phyloP scores from a whole-genome alignment of 2,888 invertebrate species.

The Diabrotica balteata region DNA sequence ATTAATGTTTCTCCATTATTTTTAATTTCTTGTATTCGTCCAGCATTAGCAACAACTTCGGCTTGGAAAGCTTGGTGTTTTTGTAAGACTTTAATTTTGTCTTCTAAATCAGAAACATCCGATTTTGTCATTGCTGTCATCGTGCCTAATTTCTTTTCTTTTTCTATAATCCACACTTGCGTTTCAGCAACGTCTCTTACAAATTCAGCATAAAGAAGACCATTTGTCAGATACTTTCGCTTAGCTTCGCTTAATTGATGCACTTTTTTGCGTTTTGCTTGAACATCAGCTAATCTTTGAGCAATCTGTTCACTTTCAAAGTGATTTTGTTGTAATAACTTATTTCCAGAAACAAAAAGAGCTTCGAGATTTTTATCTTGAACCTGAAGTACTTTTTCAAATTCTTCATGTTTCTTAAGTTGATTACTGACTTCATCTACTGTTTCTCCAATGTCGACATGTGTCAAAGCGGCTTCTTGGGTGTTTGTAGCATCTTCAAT shows the following conservation, averaged over 20 bases:
- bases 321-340: slow-evolving; percentile 88
- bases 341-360: slow-evolving; percentile 83
- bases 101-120: slow-evolving; percentile 79
- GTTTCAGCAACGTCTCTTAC: slow-evolving; percentile 91
- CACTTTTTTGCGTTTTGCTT: slow-evolving; percentile 72
- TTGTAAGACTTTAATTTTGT: slow-evolving; percentile 93
- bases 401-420: slow-evolving; percentile 92
- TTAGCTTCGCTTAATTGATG: slow-evolving; percentile 73
- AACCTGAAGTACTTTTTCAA: slow-evolving; percentile 87
- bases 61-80: slow-evolving; percentile 96
- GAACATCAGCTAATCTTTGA: slow-evolving; percentile 76
- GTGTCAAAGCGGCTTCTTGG: slow-evolving; percentile 80
- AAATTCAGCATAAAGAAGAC: slow-evolving; percentile 87
- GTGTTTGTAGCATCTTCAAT: slow-evolving; percentile 87
- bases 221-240: slow-evolving; percentile 75
- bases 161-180: slow-evolving; percentile 90
- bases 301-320: slow-evolving; percentile 86
- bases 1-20: slow-evolving; percentile 74
- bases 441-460: slow-evolving; percentile 75
- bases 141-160: slow-evolving; percentile 83
- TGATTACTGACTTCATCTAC: slow-evolving; percentile 90
- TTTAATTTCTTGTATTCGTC: slow-evolving; percentile 83
- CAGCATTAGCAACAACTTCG: slow-evolving; percentile 86
- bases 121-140: slow-evolving; percentile 80
- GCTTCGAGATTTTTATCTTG: slow-evolving; percentile 88